Evolutionary conservation across 2,888 invertebrate species (phyloP).

Genomic region (Caenorhabditis sinica): DNA sequence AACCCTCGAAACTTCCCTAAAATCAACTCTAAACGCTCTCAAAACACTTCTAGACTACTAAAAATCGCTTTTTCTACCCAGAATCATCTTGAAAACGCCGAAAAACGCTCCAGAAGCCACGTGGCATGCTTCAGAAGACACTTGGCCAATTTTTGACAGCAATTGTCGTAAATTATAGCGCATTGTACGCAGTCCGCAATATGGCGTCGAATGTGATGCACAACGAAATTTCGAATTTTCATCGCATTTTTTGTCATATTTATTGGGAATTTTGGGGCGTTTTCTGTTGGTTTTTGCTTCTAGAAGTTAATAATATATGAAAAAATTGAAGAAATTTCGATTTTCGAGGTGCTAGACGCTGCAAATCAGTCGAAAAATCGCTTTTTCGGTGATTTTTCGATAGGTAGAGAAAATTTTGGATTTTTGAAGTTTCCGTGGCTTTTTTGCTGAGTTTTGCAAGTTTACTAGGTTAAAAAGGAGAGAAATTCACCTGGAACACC

Average conservation of each 20-base stretch:
- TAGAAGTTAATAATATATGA: not conserved
- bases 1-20: not conserved
- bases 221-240: slow-evolving; percentile 3
- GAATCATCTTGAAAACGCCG: not conserved
- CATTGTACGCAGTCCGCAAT: slow-evolving; percentile 39
- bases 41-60: not conserved
- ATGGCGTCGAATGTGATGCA: slow-evolving; percentile 35
- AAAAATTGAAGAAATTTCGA: not conserved
- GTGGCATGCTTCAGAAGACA: slow-evolving; percentile 1
- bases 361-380: not conserved
- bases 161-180: slow-evolving; percentile 22
- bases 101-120: slow-evolving; percentile 3
- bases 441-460: too few species aligned
- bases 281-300: not conserved
- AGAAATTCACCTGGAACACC: too few species aligned
- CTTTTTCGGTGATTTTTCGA: not conserved
- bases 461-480: too few species aligned
- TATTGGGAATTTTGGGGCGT: not conserved
- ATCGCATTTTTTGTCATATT: not conserved
- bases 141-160: not conserved
- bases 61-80: not conserved
- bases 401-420: not conserved
- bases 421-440: too few species aligned
- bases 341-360: not conserved
- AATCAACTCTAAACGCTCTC: not conserved